Evolutionary conservation across 2,797 vertebrate genomes (phyloP).

Genomic region (Australoheros facetus): DNA sequence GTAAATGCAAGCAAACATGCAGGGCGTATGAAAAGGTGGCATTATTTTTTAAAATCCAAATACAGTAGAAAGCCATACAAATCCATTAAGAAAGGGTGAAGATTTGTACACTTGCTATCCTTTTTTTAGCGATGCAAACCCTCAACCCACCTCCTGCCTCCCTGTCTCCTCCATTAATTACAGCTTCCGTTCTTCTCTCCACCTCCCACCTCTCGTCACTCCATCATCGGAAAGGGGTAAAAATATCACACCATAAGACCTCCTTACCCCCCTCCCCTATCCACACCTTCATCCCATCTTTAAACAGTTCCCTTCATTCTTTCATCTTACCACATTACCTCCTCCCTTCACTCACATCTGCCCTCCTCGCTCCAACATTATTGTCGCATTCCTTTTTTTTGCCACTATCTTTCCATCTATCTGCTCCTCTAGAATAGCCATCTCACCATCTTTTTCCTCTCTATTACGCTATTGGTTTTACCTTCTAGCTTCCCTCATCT

Average conservation of each 20-base stretch:
- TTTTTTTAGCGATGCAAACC: slow-evolving; percentile 44
- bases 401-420: slow-evolving; percentile 38
- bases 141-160: slow-evolving; percentile 17
- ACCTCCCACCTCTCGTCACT: slow-evolving; percentile 56
- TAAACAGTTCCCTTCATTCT: slow-evolving; percentile 23
- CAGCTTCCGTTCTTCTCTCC: slow-evolving; percentile 33
- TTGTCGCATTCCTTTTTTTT: slow-evolving; percentile 19
- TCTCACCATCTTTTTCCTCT: slow-evolving; percentile 32
- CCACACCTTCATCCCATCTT: slow-evolving; percentile 17
- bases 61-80: slow-evolving; percentile 6
- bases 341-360: slow-evolving; percentile 12
- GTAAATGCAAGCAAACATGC: slow-evolving; percentile 32
- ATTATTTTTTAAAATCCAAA: slow-evolving; percentile 23
- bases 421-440: slow-evolving; percentile 34
- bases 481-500: slow-evolving; percentile 34
- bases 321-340: slow-evolving; percentile 43
- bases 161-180: slow-evolving; percentile 62
- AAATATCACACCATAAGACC: slow-evolving; percentile 46
- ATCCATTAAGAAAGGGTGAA: slow-evolving; percentile 3
- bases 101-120: slow-evolving; percentile 29
- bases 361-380: slow-evolving; percentile 16
- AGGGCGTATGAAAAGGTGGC: slow-evolving; percentile 7
- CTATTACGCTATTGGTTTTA: slow-evolving; percentile 42
- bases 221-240: slow-evolving; percentile 52
- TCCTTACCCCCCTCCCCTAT: background rate